Percentiles rank a stretch among this genome's conserved stretches.
Conservation (phyloP, 2,113 vertebrate genomes). For the Brienomyrus longianalis region DNA sequence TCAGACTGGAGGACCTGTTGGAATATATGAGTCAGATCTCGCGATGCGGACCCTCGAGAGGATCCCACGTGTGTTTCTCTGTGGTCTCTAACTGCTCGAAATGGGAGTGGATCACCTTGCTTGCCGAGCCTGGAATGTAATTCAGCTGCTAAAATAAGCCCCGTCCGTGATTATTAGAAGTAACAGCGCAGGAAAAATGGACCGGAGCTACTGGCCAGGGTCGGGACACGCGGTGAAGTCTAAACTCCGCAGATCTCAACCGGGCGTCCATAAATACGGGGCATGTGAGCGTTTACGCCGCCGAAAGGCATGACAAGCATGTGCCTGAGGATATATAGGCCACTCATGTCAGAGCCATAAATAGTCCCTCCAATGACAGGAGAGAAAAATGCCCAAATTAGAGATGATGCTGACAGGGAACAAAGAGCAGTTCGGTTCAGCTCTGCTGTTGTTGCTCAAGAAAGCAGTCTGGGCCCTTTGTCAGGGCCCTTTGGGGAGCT, state of each 20-base stretch:
- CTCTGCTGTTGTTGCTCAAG: not conserved
- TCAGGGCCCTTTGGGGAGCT: not conserved
- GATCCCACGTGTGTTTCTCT: not conserved
- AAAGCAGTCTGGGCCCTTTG: not conserved
- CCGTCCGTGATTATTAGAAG: not conserved
- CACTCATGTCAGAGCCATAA: slow-evolving; percentile 27
- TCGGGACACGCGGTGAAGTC: not conserved
- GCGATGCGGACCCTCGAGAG: not conserved
- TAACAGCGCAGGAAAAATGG: not conserved
- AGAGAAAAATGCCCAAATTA: slow-evolving; percentile 16
- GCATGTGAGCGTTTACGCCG: not conserved
- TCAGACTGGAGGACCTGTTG: not conserved
- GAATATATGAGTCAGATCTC: not conserved
- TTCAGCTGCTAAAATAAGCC: slow-evolving; percentile 11
- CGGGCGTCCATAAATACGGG: slow-evolving; percentile 7
- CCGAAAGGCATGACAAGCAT: slow-evolving; percentile 44
- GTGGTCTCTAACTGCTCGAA: not conserved
- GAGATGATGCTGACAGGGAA: not conserved
- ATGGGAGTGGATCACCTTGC: not conserved
- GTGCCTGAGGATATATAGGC: slow-evolving; percentile 33
- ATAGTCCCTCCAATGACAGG: not conserved
- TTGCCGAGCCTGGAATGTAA: not conserved
- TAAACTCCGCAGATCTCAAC: not conserved
- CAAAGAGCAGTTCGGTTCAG: not conserved
- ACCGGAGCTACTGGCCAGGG: not conserved